Conservation (phyloP, 2,113 vertebrate genomes). For the Tor tambroides region DNA sequence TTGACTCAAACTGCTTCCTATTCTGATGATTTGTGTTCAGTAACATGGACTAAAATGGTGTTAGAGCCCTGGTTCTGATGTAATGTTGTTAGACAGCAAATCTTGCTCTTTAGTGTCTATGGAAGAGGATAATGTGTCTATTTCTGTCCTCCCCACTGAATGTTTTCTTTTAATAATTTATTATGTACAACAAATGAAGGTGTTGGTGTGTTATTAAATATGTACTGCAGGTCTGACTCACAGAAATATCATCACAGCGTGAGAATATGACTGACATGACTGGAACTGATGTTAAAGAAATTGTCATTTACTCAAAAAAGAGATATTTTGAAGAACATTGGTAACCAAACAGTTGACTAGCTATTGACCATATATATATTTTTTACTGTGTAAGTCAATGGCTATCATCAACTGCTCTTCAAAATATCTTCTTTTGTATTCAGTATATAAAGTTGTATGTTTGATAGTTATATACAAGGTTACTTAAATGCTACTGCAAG, state of each 20-base stretch:
- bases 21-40: not conserved
- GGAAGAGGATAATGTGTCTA: not conserved
- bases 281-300: not conserved
- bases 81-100: too few relatives aligned
- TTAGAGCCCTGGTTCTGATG: not conserved
- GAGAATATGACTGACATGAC: constrained; percentile 20
- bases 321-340: too few relatives aligned
- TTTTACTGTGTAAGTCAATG: not conserved
- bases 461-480: not conserved
- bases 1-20: not conserved
- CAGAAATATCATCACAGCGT: not conserved
- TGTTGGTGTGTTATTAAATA: constrained; percentile 2
- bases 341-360: not conserved
- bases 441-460: not conserved
- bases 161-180: not conserved
- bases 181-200: not conserved
- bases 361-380: not conserved
- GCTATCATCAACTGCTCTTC: not conserved
- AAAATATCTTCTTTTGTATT: not conserved
- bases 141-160: not conserved
- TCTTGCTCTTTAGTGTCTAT: constrained; percentile 5
- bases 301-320: not conserved
- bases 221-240: constrained; percentile 31
- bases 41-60: not conserved
- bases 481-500: not conserved